Conservation (phyloP, 2,797 vertebrate species). For the Loris lydekkerianus region DNA sequence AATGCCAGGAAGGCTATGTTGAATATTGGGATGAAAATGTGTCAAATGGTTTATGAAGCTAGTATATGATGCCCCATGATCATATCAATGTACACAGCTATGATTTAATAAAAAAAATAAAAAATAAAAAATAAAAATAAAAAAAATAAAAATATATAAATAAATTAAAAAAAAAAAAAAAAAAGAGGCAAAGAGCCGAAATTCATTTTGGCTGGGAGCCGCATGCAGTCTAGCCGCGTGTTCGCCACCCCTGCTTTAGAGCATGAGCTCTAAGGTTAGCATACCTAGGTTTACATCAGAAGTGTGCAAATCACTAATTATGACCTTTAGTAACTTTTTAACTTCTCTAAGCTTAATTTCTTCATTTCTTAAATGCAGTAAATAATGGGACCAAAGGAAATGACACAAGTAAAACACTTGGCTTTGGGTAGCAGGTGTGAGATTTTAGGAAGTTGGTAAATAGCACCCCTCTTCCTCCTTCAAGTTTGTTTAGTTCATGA, state of each 20-base stretch:
- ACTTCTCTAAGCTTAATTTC: neutral
- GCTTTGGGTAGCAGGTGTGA: neutral
- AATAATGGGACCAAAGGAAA: constrained; percentile 10
- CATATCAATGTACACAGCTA: too few species aligned
- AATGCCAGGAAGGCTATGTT: too few species aligned
- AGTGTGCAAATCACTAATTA: neutral
- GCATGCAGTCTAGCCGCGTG: too few species aligned
- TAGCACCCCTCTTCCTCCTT: neutral
- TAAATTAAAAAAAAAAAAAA: too few species aligned
- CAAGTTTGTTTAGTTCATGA: constrained; percentile 4
- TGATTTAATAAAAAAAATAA: too few species aligned
- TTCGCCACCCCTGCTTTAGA: neutral
- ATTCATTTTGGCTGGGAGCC: too few species aligned
- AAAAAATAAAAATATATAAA: too few species aligned
- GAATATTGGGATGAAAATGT: too few species aligned
- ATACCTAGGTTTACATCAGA: constrained; percentile 19
- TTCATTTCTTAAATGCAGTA: constrained; percentile 45
- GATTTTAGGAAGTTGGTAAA: neutral
- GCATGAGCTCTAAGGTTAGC: neutral
- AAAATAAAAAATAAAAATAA: too few species aligned
- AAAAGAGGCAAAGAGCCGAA: too few species aligned
- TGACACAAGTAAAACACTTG: neutral
- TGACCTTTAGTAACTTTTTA: neutral
- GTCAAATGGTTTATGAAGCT: too few species aligned
- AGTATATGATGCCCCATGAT: too few species aligned